A percentile compares a stretch with the other conserved stretches of the same genome.
Evolutionary conservation across 2,113 vertebrate genomes (phyloP).

Genomic region (Oryzias melastigma): DNA sequence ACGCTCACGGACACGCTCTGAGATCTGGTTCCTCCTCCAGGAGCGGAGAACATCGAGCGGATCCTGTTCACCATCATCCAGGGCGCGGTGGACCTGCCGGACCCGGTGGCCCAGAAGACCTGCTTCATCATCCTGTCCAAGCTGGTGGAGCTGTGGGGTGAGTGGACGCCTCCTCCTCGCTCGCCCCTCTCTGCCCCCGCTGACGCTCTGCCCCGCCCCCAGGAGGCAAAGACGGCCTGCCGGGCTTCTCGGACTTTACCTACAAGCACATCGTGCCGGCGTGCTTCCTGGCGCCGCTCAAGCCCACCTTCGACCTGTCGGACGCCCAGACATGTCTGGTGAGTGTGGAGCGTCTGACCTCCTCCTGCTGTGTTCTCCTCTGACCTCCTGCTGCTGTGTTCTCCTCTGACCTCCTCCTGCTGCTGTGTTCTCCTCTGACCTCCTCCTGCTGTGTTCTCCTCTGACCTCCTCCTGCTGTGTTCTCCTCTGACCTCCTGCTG

Average conservation of each 20-base stretch:
- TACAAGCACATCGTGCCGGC: constrained; percentile 98
- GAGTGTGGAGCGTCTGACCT: constrained; percentile 16
- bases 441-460: not conserved
- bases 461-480: not conserved
- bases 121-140: constrained; percentile 96
- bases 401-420: not conserved
- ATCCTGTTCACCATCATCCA: constrained; percentile 95
- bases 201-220: constrained; percentile 9
- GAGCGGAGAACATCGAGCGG: constrained; percentile 90
- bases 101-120: constrained; percentile 95
- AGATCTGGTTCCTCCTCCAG: constrained; percentile 55
- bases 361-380: not conserved
- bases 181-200: not conserved
- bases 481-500: too few species aligned
- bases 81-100: constrained; percentile 95
- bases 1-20: not conserved
- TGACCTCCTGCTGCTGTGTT: constrained; percentile 12
- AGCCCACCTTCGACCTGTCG: constrained; percentile 94
- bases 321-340: constrained; percentile 97
- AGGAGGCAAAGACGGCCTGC: constrained; percentile 95
- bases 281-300: constrained; percentile 95
- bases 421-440: not conserved
- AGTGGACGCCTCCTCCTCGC: not conserved
- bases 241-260: constrained; percentile 96
- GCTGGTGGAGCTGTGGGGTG: constrained; percentile 87